Evolutionary conservation across 2,113 vertebrate genomes (phyloP).

Genomic region (Isichthys henryi): DNA sequence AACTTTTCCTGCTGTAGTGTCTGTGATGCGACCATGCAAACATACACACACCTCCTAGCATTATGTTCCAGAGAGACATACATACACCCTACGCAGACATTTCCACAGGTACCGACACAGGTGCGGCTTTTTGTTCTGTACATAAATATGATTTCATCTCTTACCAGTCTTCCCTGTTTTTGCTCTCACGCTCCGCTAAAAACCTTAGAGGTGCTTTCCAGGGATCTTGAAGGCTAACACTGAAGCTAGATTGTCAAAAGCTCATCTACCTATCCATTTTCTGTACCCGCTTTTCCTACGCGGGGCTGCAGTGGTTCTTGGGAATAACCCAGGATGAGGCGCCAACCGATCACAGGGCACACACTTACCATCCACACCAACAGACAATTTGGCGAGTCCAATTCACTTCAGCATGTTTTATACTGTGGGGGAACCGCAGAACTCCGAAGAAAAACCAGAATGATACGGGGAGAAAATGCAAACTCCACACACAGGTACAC

Average conservation of each 20-base stretch:
- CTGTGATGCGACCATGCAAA: conserved; percentile 36
- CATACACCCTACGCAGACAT: neutral
- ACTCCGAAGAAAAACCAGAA: too few relatives aligned
- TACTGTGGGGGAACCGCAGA: neutral
- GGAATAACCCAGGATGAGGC: neutral
- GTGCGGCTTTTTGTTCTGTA: neutral
- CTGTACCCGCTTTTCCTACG: too few relatives aligned
- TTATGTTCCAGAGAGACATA: neutral
- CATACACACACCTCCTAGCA: neutral
- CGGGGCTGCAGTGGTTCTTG: too few relatives aligned
- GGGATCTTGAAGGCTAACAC: too few relatives aligned
- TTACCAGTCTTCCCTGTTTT: neutral
- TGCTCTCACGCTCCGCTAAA: neutral
- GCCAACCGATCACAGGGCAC: neutral
- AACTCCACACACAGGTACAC: neutral
- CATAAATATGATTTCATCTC: neutral
- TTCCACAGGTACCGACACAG: neutral
- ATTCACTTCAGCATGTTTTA: neutral
- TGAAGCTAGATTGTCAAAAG: neutral
- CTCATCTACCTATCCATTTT: neutral
- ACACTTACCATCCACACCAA: neutral
- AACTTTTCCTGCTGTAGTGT: conserved; percentile 60
- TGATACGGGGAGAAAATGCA: neutral
- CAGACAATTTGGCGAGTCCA: neutral
- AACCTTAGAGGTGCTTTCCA: neutral